Percentiles rank a stretch among this genome's conserved stretches.
phyloP scores from a whole-genome alignment of 2,797 vertebrate species.

The Rhinatrema bivittatum region DNA sequence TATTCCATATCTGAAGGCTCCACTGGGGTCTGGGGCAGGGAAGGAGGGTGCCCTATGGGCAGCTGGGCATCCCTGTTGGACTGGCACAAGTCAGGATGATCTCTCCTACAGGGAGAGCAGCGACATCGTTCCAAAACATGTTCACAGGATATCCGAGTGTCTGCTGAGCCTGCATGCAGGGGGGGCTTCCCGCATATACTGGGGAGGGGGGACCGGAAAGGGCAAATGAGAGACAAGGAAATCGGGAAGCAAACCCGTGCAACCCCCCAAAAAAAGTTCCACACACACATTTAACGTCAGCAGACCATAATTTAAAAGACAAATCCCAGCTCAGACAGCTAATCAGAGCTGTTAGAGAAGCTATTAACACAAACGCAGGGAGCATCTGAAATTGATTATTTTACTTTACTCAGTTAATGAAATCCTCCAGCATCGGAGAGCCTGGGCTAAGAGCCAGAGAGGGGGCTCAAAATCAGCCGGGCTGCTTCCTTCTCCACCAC shows the following conservation, averaged over 20 bases:
- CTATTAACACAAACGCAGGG: constrained; percentile 53
- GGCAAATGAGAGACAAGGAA: background rate
- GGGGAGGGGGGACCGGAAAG: constrained; percentile 1
- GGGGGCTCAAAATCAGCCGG: too few relatives aligned
- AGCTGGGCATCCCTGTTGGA: background rate
- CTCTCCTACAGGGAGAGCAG: too few relatives aligned
- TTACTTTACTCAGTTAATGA: constrained; percentile 49
- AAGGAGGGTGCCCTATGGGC: background rate
- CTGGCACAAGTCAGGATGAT: too few relatives aligned
- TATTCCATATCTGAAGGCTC: constrained; percentile 13
- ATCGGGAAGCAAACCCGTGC: too few relatives aligned
- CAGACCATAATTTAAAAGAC: constrained; percentile 58
- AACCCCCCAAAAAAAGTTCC: too few relatives aligned
- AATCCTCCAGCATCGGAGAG: constrained; percentile 34
- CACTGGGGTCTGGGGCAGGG: background rate
- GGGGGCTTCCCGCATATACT: accelerated
- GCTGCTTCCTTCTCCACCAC: too few relatives aligned
- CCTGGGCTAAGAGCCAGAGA: too few relatives aligned
- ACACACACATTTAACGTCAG: too few relatives aligned
- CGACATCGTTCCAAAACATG: too few relatives aligned
- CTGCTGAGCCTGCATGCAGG: too few relatives aligned
- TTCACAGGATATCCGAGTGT: too few relatives aligned
- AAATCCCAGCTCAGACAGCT: constrained; percentile 52
- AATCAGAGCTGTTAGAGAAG: constrained; percentile 54
- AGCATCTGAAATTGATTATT: constrained; percentile 58